Evolutionary conservation across 2,888 invertebrate genomes (phyloP), one percentile per base, ranked within the genome.

Genomic region (Tenthredo notha): DNA sequence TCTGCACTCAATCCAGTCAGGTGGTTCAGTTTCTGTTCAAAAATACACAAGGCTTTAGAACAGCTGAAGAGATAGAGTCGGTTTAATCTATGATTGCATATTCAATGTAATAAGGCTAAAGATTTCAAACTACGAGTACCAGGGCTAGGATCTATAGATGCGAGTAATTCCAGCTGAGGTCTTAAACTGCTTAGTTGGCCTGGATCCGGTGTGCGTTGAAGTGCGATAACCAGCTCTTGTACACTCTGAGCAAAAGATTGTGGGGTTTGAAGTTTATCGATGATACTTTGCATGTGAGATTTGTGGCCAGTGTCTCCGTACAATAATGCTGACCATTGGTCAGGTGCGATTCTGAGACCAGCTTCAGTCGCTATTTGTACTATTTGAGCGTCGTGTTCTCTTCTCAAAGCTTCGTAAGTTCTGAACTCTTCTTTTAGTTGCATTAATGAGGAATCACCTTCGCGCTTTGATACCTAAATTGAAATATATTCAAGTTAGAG

Each of bases 331-430:
- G 98, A 98, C 99, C 99, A 99, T 92, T 99, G 99, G 92, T 99
- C 99, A 0, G 99, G 99, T 0, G 99, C 98, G 87, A 99, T 99
- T 85, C 99, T 95, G 37, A 99, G 94, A 0, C 99, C 99, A 0
- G 99, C 98, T 94, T 99, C 99, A 0, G 98, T 98, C 0, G 99
- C 99, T 87, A 99, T 99, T 94, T 99, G 98, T 5, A 99, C 99
- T 89, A 99, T 99, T 93, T 99, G 99, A 12, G 99, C 98, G 94
- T 99, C 99, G 92, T 99, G 99, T 91, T 99, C 99, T 0, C 98
- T 95, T 9, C 99, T 95, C 84, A 99, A 93, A 0, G 98, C 96
- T 90, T 99, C 99, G 93, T 99, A 99, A 0, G 97, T 97, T 21
- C 99, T 96, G 92, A 98, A 99, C 92, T 99, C 99, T 90, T 99